Evolutionary conservation across 2,888 invertebrate species (phyloP), one percentile per base, ranked within the genome.

Genomic region (Agonum fuliginosum): DNA sequence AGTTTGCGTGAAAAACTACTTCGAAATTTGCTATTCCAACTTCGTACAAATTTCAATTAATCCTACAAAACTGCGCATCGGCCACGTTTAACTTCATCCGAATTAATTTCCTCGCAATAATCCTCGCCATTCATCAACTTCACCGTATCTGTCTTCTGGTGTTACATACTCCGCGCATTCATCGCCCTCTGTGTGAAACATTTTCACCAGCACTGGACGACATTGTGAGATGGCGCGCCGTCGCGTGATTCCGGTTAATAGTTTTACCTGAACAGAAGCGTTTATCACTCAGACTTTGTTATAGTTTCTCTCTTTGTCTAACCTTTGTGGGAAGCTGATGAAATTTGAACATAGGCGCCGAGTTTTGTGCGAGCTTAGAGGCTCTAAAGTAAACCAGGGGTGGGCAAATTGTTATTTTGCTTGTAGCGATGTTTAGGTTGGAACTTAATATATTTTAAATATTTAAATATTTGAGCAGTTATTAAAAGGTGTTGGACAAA

Each of bases 201-300:
- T 48, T 48, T 48, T 48, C 19, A 17, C 6, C 17, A 12, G 1
- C 20, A 17, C 48, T 48, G 17, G 48, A 17, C 48, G 17, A 48
- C 48, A 48, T 48, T 48, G 48, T 48, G 12, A 4, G 20, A 48
- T 48, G 48, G 48, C 24, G 2, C 54, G 24, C 12, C 54, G 54
- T 54, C 24, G 54, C 54, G 54, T 54, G 54, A 54, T 54, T 54
- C 54, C 54, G 54, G 54, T 12, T 20, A 54, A 54, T 54, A 54
- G 54, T 24, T 54, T 54, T 54, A 54, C 54, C 20, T 54, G 54
- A 54, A 48, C 48, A 20, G 6, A 12, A 17, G 20, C 48, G 48
- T 48, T 48, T 48, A 19, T 48, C 48, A 48, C 48, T 37, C n/a
- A 34, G 34, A 6, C 37, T 37, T 12, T 37, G 10, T 37, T n/a